A percentile compares a stretch with the other conserved stretches of the same genome.
Evolutionary conservation across 1,140 invertebrate genomes (phyloP).

Genomic region (Scylla paramamosain): DNA sequence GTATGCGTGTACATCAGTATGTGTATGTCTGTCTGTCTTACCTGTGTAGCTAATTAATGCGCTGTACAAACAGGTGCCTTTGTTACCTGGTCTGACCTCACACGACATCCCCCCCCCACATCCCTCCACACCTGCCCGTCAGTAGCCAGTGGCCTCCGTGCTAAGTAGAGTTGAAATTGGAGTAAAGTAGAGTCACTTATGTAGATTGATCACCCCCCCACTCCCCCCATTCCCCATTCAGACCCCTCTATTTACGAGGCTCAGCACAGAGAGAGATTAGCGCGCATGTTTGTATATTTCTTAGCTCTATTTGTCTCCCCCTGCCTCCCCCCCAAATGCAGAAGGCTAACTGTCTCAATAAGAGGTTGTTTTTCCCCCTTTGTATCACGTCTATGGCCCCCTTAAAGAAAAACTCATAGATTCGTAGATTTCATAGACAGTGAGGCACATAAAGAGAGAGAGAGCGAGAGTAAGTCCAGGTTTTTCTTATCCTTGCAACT

Average conservation of each 20-base stretch:
- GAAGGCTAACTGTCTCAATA: not conserved
- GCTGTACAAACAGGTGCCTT: not conserved
- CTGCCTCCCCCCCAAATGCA: not conserved
- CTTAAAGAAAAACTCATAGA: too few relatives aligned
- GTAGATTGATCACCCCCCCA: not conserved
- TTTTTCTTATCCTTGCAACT: not conserved
- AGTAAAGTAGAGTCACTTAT: not conserved
- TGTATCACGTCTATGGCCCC: not conserved
- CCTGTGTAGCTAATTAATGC: not conserved
- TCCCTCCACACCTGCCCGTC: not conserved
- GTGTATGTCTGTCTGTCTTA: not conserved
- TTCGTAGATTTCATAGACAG: not conserved
- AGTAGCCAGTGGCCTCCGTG: not conserved
- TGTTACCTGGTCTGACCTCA: not conserved
- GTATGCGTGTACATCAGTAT: not conserved
- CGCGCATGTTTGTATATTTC: not conserved
- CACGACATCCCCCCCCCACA: not conserved
- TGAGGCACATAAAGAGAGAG: not conserved
- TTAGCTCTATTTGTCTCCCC: too few relatives aligned
- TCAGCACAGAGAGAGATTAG: not conserved
- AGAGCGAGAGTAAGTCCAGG: not conserved
- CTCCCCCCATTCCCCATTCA: not conserved
- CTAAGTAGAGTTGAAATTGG: not conserved
- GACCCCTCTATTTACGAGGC: not conserved
- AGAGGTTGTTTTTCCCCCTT: not conserved